Conservation (phyloP, 2,797 vertebrate genomes). For the Macroramphosus scolopax region DNA sequence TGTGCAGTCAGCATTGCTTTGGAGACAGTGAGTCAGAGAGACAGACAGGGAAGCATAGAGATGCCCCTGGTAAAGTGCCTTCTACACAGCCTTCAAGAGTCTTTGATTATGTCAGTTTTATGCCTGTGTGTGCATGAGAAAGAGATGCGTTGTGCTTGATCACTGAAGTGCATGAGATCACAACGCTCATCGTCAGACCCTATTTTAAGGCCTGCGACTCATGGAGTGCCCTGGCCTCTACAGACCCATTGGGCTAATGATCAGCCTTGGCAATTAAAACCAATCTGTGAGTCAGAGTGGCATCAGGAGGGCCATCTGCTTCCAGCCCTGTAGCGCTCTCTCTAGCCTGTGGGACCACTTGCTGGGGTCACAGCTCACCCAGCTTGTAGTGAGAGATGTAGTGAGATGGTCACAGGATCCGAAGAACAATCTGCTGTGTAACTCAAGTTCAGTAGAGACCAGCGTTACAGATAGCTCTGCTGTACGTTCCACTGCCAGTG, state of each 20-base stretch:
- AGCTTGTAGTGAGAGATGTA: constrained; percentile 58
- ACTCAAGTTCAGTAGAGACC: constrained; percentile 53
- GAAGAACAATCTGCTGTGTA: constrained; percentile 67
- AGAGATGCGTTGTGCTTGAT: constrained; percentile 28
- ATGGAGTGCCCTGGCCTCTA: constrained; percentile 55
- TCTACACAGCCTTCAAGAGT: constrained; percentile 29
- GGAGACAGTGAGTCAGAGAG: constrained; percentile 57
- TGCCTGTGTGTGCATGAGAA: constrained; percentile 19
- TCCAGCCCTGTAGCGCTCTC: constrained; percentile 67
- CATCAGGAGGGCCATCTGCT: constrained; percentile 77
- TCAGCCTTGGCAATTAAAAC: constrained; percentile 76
- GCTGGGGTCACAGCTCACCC: constrained; percentile 71
- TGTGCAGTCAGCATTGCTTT: constrained; percentile 45
- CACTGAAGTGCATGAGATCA: constrained; percentile 45
- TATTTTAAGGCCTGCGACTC: constrained; percentile 67
- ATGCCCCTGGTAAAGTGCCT: constrained; percentile 31
- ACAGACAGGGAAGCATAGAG: constrained; percentile 37
- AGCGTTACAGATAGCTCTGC: constrained; percentile 23
- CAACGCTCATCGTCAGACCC: constrained; percentile 41
- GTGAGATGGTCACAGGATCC: constrained; percentile 67
- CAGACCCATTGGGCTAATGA: constrained; percentile 72
- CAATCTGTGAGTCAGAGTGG: constrained; percentile 75
- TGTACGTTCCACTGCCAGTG: background rate
- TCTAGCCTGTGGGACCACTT: constrained; percentile 68
- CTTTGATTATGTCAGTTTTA: constrained; percentile 38